Conservation (phyloP, 2,113 vertebrate genomes). For the Loxodonta africana region DNA sequence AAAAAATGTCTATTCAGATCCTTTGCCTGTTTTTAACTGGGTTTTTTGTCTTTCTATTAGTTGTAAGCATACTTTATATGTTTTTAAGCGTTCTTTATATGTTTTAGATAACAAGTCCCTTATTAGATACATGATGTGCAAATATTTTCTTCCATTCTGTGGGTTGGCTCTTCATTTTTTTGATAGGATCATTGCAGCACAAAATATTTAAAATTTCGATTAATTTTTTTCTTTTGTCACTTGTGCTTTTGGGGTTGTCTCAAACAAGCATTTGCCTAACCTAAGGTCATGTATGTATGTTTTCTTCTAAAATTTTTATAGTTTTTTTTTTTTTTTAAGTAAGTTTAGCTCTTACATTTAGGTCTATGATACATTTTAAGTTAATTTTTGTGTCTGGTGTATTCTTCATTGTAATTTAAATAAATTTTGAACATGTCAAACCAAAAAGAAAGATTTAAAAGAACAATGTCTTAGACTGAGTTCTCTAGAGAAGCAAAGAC, state of each 20-base stretch:
- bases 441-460: slow-evolving; percentile 19
- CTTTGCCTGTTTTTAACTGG: background rate
- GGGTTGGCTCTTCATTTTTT: background rate
- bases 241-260: background rate
- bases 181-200: background rate
- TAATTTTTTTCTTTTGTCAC: background rate
- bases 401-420: background rate
- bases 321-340: background rate
- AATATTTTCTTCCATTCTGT: slow-evolving; percentile 47
- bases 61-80: background rate
- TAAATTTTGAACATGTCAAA: slow-evolving; percentile 32
- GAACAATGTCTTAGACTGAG: background rate
- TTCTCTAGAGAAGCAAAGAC: no score
- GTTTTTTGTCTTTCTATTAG: background rate
- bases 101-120: background rate
- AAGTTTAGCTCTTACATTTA: background rate
- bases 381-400: background rate
- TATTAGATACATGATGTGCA: background rate
- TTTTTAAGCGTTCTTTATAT: background rate
- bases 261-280: background rate
- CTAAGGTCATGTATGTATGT: slow-evolving; percentile 8
- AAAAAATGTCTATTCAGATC: background rate
- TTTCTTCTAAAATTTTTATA: background rate
- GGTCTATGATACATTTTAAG: background rate
- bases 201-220: slow-evolving; percentile 4